phyloP scores from a whole-genome alignment of 2,113 vertebrate species.

The Sturnus vulgaris region DNA sequence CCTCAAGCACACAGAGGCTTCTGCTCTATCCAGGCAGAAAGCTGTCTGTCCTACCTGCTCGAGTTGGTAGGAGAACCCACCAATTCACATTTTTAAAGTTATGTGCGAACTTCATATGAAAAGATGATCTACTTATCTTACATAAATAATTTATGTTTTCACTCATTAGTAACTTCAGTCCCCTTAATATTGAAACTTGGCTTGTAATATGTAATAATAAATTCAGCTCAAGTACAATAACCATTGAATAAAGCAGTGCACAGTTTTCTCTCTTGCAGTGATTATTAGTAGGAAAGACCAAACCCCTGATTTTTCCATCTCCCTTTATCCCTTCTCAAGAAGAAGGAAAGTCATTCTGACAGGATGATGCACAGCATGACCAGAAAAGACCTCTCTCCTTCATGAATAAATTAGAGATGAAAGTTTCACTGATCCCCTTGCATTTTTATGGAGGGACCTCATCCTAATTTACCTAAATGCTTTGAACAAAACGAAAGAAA shows the following conservation, averaged over 20 bases:
- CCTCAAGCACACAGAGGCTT: not conserved
- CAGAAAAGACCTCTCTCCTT: conserved; percentile 73
- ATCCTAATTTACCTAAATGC: conserved; percentile 81
- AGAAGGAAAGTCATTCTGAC: conserved; percentile 76
- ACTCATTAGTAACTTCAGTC: conserved; percentile 26
- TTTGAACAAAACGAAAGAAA: conserved; percentile 73
- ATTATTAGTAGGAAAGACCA: conserved; percentile 48
- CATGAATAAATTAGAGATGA: conserved; percentile 82
- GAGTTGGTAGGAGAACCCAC: not conserved
- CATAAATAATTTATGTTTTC: conserved; percentile 46
- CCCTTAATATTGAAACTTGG: conserved; percentile 16
- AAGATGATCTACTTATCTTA: not conserved
- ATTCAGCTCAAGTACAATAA: conserved; percentile 39
- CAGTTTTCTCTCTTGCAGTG: conserved; percentile 30
- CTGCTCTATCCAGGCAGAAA: not conserved
- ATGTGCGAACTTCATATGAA: conserved; percentile 12
- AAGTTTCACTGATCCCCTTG: conserved; percentile 78
- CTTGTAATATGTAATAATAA: conserved; percentile 29
- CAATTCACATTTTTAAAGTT: not conserved
- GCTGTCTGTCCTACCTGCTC: not conserved
- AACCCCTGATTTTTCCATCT: conserved; percentile 52
- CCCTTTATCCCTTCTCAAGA: conserved; percentile 59
- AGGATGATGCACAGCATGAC: conserved; percentile 74
- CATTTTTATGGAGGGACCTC: conserved; percentile 74
- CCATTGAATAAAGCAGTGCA: not conserved